Evolutionary conservation across 2,113 vertebrate genomes (phyloP).

Genomic region (Glareola pratincola): DNA sequence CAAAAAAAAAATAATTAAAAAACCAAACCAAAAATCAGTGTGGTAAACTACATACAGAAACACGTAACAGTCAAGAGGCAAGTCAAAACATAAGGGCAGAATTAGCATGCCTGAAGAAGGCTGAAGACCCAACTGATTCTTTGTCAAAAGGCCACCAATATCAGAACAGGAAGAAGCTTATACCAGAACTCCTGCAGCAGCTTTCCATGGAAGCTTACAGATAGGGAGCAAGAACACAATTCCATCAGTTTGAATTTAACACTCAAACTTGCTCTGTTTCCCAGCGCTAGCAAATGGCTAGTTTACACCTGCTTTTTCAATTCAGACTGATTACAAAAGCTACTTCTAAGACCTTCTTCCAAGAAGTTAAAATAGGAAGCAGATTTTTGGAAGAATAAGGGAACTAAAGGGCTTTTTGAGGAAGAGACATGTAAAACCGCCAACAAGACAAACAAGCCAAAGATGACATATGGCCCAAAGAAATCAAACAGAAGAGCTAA

Average conservation of each 20-base stretch:
- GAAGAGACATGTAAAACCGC: background rate
- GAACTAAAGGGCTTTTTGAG: background rate
- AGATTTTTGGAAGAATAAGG: background rate
- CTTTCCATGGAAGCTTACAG: background rate
- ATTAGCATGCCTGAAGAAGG: background rate
- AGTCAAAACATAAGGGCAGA: background rate
- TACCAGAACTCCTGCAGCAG: background rate
- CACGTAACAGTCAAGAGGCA: background rate
- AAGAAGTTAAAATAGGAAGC: background rate
- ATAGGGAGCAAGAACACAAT: background rate
- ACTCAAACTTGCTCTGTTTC: background rate
- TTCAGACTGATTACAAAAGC: background rate
- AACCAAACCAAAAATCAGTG: background rate
- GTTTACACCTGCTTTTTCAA: background rate
- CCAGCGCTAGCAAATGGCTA: background rate
- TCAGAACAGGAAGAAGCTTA: background rate
- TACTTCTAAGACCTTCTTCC: background rate
- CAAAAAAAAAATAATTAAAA: no score
- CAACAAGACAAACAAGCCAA: background rate
- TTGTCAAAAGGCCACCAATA: background rate
- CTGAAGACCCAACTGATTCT: background rate
- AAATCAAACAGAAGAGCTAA: background rate
- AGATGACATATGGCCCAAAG: background rate
- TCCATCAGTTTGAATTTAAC: background rate
- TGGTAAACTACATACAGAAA: background rate